Base-by-base conservation (phyloP, 2,113 vertebrate genomes). In the Salminus brasiliensis region DNA sequence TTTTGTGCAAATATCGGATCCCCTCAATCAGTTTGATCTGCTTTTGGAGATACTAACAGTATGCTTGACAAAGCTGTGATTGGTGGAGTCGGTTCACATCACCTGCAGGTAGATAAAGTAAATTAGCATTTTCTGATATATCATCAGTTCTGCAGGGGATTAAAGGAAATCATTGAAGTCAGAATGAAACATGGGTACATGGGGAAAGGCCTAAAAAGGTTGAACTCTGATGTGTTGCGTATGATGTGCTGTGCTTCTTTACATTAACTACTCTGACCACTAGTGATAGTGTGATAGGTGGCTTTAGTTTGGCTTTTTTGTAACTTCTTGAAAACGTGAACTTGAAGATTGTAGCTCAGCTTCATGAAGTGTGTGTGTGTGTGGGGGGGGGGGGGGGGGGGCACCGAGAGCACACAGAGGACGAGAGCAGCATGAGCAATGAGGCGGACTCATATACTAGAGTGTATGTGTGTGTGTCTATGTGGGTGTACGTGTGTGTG, bases 351-450 rank as follows among this genome's bases (percentile, higher is more conserved):
- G 29, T 25, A 62, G 62, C n/a, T 39, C 2, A 62, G 62, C 62
- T 74, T 80, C 71, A 21, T 74, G 12, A 68, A 74, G 62, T 59
- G 71, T 74, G 70, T 34, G 32, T 32, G 32, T 66, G 62, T 23
- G 32, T n/a, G 60, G n/a, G n/a, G n/a, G n/a, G 16, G 52, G 5
- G 52, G 18, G 52, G 23, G 65, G 71, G 49, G 45, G 57, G 69
- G 30, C 43, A 70, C 55, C 10, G 52, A 45, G 47, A 60, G 30
- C 6, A 18, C n/a, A 25, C n/a, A 27, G 41, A 16, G 11, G 49
- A 57, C 75, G 72, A 70, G 53, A 75, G 72, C 66, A 25, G 45
- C 65, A 71, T 81, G 72, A 81, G 43, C 45, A 34, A 76, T 81
- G 65, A 68, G 66, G 72, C 49, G 29, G 12, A 47, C 62, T 81